Evolutionary conservation across 2,888 invertebrate genomes (phyloP).

Genomic region (Pelosia muscerda): DNA sequence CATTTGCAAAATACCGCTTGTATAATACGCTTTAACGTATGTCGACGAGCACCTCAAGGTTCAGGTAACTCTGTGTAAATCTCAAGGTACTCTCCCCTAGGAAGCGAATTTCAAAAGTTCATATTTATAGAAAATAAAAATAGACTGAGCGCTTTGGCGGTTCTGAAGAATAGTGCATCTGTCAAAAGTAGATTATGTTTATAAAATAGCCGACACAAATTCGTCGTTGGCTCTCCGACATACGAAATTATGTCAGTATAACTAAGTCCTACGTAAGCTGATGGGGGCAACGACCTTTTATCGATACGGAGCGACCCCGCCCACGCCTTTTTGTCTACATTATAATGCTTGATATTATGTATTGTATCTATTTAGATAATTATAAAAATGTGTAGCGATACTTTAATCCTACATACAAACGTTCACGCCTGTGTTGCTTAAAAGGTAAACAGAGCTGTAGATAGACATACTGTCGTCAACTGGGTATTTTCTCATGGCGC

Average conservation of each 20-base stretch:
- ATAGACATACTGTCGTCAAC: too few relatives aligned
- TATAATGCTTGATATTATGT: not conserved
- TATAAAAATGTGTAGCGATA: not conserved
- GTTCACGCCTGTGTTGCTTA: too few relatives aligned
- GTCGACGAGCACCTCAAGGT: too few relatives aligned
- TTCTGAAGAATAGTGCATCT: not conserved
- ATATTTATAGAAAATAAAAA: not conserved
- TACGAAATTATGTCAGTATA: constrained; percentile 4
- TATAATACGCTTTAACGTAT: too few relatives aligned
- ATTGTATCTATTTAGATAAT: not conserved
- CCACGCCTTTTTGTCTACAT: constrained; percentile 4
- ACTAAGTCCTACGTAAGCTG: constrained; percentile 3
- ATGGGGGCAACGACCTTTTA: constrained; percentile 49
- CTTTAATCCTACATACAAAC: not conserved
- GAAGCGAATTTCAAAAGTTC: too few relatives aligned
- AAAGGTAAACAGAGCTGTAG: too few relatives aligned
- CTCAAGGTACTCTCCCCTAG: too few relatives aligned
- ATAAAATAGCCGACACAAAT: not conserved
- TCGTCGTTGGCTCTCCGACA: not conserved
- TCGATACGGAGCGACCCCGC: constrained; percentile 39
- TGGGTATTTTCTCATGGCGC: too few relatives aligned
- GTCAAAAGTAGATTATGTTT: not conserved
- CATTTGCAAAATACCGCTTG: too few relatives aligned
- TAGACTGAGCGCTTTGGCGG: not conserved
- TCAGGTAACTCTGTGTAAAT: too few relatives aligned